Percentiles rank a stretch among this genome's conserved stretches.
Conservation (phyloP, 2,888 invertebrate genomes). For the Isoperla grammatica region DNA sequence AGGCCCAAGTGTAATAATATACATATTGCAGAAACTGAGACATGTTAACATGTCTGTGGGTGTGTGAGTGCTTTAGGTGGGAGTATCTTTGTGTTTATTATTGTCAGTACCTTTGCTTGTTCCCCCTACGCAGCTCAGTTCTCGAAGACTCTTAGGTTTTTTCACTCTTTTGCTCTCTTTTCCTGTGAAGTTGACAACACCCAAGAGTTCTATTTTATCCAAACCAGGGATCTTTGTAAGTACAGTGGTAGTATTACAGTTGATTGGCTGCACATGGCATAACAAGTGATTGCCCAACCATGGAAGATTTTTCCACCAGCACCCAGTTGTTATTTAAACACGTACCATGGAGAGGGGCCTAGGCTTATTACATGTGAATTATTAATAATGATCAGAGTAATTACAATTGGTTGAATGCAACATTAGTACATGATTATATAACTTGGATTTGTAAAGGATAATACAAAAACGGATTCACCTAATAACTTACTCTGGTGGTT, state of each 20-base stretch:
- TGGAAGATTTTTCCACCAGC: no score
- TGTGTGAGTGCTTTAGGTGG: not conserved
- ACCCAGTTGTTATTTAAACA: slow-evolving; percentile 19
- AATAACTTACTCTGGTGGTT: no score
- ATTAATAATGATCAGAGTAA: not conserved
- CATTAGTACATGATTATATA: no score
- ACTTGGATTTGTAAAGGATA: no score
- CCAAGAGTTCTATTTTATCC: slow-evolving; percentile 20
- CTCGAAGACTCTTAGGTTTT: slow-evolving; percentile 54
- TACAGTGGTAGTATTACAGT: slow-evolving; percentile 11
- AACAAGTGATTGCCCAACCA: no score
- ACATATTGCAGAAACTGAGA: slow-evolving; percentile 21
- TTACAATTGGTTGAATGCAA: no score
- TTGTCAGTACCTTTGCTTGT: slow-evolving; percentile 47
- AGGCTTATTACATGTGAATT: not conserved
- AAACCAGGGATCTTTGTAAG: slow-evolving; percentile 18
- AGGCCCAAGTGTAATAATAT: no score
- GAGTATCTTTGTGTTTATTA: slow-evolving; percentile 14
- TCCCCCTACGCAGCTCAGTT: slow-evolving; percentile 55
- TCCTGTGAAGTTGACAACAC: slow-evolving; percentile 37
- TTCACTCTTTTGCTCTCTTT: slow-evolving; percentile 48
- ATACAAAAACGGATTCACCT: no score
- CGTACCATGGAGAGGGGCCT: not conserved
- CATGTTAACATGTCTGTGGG: slow-evolving; percentile 1
- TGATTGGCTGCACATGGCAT: no score